A percentile compares a stretch with the other conserved stretches of the same genome.
phyloP scores from a whole-genome alignment of 2,113 vertebrate genomes.

The Apus apus region DNA sequence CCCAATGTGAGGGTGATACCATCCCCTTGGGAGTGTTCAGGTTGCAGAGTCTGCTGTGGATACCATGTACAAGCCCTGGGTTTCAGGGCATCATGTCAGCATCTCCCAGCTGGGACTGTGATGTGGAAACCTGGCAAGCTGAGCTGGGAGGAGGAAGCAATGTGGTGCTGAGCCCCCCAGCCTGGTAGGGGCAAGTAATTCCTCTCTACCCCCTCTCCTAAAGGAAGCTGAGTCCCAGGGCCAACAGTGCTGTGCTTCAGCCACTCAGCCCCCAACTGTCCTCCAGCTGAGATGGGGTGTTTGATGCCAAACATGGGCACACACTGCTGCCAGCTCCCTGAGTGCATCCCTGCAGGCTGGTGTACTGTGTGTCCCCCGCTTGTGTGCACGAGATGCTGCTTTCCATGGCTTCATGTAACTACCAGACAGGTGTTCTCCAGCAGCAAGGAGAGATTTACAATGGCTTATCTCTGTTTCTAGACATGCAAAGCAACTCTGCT shows the following conservation, averaged over 20 bases:
- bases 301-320: background rate
- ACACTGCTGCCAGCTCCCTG: background rate
- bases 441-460: background rate
- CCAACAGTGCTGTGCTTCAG: background rate
- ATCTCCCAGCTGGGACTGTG: background rate
- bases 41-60: background rate
- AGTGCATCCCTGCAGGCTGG: background rate
- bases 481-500: background rate
- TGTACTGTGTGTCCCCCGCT: accelerated
- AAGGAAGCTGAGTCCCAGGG: background rate
- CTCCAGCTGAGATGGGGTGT: accelerated
- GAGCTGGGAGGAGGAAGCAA: background rate
- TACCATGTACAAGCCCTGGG: background rate
- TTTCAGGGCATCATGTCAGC: background rate
- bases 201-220: background rate
- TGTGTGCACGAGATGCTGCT: background rate
- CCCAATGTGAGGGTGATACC: background rate
- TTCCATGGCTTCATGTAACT: background rate
- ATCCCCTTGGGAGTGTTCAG: background rate
- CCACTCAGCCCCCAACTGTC: background rate
- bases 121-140: background rate
- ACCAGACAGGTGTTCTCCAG: background rate
- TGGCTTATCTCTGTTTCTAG: background rate
- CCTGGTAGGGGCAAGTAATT: background rate
- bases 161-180: background rate